Evolutionary conservation across 2,113 vertebrate genomes (phyloP).

Genomic region (Paraplagusia blochii): DNA sequence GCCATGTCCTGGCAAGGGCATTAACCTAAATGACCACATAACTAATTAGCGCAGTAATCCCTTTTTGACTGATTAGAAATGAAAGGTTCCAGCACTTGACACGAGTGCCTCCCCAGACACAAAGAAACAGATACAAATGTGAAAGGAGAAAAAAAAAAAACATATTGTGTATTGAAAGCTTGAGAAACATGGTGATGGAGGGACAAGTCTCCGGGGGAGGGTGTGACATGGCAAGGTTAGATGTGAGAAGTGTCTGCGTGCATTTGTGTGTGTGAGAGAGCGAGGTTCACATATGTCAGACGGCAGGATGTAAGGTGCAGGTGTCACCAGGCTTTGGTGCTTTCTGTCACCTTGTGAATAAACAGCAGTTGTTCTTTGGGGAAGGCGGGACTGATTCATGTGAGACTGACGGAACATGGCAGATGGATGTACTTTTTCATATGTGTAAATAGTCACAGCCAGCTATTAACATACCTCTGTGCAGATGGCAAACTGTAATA

Average conservation of each 20-base stretch:
- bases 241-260: constrained; percentile 39
- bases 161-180: constrained; percentile 49
- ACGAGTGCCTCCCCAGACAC: constrained; percentile 25
- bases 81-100: constrained; percentile 48
- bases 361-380: constrained; percentile 81
- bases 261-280: constrained; percentile 10
- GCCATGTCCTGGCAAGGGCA: constrained; percentile 45
- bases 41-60: constrained; percentile 71
- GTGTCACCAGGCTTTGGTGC: constrained; percentile 75
- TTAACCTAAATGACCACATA: constrained; percentile 63
- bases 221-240: constrained; percentile 51
- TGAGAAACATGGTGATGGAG: constrained; percentile 46
- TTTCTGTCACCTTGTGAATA: constrained; percentile 81
- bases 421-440: constrained; percentile 84
- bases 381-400: constrained; percentile 83
- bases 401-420: constrained; percentile 73
- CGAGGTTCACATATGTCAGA: constrained; percentile 68
- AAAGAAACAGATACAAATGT: constrained; percentile 48
- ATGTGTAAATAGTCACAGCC: constrained; percentile 76
- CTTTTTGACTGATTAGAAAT: constrained; percentile 70
- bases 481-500: constrained; percentile 85
- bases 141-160: constrained; percentile 10
- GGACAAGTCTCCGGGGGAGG: constrained; percentile 36
- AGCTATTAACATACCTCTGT: constrained; percentile 81
- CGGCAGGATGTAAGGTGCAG: constrained; percentile 71